These are phyloP conservation scores for Lagodon rhomboides DNA, from an alignment of 2,797 vertebrate species.

Conservation along the genomic window DNA sequence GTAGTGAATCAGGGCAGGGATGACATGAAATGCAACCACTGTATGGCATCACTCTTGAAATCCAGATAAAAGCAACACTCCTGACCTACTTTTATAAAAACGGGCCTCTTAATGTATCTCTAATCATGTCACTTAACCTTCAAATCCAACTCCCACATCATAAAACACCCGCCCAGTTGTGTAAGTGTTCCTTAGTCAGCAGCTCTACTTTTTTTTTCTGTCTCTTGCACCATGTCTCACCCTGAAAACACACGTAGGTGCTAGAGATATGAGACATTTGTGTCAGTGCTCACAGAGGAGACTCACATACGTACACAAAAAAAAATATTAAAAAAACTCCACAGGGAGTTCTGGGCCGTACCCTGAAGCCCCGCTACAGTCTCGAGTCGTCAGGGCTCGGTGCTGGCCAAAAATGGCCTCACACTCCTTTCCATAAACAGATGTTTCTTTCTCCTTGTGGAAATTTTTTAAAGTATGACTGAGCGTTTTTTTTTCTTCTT, in stretches of 20 bases:
- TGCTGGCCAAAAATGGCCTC: conserved; percentile 44
- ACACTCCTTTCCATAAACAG: conserved; percentile 61
- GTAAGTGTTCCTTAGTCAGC: conserved; percentile 61
- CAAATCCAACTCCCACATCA: conserved; percentile 55
- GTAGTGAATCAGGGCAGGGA: conserved; percentile 37
- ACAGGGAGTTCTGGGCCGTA: neutral
- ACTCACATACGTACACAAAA: neutral
- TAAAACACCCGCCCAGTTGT: conserved; percentile 54
- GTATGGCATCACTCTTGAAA: too few species aligned
- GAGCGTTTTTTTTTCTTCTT: conserved; percentile 28
- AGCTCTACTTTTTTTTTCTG: conserved; percentile 26
- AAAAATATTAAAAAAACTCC: neutral
- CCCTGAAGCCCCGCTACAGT: conserved; percentile 32
- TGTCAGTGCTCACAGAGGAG: conserved; percentile 22
- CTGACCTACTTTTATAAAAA: conserved; percentile 9
- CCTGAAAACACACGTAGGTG: conserved; percentile 55
- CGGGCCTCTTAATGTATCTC: conserved; percentile 21
- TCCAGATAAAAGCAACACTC: conserved; percentile 1
- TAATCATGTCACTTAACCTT: conserved; percentile 42
- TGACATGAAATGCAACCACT: conserved; percentile 25
- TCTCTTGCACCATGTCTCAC: conserved; percentile 47
- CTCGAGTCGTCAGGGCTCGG: neutral
- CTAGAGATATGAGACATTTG: conserved; percentile 64
- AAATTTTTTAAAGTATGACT: conserved; percentile 62
- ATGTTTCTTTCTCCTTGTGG: conserved; percentile 60